These are phyloP conservation scores for Marmota monax DNA, from an alignment of 2,113 vertebrate species.

Conservation along the genomic window DNA sequence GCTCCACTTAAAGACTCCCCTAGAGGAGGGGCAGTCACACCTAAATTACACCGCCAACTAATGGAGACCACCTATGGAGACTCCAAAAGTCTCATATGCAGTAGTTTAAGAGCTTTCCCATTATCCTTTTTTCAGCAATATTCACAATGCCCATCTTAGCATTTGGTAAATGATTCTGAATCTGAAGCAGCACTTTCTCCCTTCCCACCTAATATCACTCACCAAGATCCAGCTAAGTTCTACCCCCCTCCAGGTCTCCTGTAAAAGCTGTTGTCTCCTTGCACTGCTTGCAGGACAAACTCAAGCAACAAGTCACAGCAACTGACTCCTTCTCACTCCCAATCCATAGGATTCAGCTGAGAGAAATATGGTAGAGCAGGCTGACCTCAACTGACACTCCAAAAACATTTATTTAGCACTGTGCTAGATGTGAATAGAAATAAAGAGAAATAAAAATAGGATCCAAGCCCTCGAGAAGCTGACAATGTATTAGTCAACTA, in stretches of 20 bases:
- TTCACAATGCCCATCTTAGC: neutral
- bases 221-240: neutral
- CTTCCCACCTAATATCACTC: neutral
- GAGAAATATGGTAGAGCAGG: neutral
- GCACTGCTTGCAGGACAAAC: neutral
- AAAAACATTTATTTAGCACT: conserved; percentile 49
- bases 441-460: conserved; percentile 71
- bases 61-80: neutral
- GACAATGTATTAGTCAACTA: conserved; percentile 63
- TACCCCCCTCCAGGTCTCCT: neutral
- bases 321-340: neutral
- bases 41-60: conserved; percentile 8
- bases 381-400: neutral
- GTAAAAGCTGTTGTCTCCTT: neutral
- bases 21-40: neutral
- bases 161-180: neutral
- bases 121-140: conserved; percentile 33
- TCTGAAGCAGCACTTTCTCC: neutral
- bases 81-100: neutral
- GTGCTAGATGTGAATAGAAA: conserved; percentile 40
- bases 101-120: neutral
- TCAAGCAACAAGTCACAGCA: neutral
- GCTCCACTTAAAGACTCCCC: neutral
- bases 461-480: neutral
- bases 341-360: neutral